Evolutionary conservation across 1,140 invertebrate genomes (phyloP), one percentile per base, ranked within the genome.

Genomic region (Lepidostoma basale): DNA sequence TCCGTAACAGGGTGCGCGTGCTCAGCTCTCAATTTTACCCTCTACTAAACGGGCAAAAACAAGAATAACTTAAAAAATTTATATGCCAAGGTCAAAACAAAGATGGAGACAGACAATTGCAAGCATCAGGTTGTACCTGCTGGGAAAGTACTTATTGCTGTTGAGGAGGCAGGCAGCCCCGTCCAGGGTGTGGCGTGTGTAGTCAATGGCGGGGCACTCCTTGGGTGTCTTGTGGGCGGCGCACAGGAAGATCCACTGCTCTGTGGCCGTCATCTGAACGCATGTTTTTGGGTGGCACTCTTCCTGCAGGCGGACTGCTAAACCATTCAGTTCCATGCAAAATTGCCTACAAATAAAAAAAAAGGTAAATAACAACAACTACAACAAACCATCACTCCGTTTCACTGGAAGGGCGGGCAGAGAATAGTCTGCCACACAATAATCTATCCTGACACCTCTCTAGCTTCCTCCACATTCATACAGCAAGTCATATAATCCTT

Each of bases 181-280:
- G 83, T 99, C 98, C 56, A 99, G 83, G n/a, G 98, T 99, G 78
- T 99, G 98, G 74, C 98, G 85, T 1, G 98, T 99, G 76, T 99
- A 99, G 82, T 99, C 98, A 79, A 99, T 99, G 16, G 98, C 98
- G 62, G 98, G 95, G 83, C 98, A 99, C 88, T 99, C 98, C 83
- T 99, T 99, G 20, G 98, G 98, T 69, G 97, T 98, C 87, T 99
- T 99, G 79, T 99, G 98, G 47, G 98, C 97, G 66, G 98, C 98
- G 88, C 98, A 99, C 30, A 99, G 84, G 82, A 99, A 99, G 79
- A 99, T 99, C 98, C 98, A 99, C 77, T 99, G 98, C 84, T 99
- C 97, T 14, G 98, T 99, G 3, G 98, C 98, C 42, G 98, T 99
- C 98, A 99, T 99, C 84, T 99, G 97, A 42, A 92, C 96, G 79